Percentiles rank a stretch among this genome's conserved stretches.
Evolutionary conservation across 2,797 vertebrate genomes (phyloP).

Genomic region (Esox masquinongy): DNA sequence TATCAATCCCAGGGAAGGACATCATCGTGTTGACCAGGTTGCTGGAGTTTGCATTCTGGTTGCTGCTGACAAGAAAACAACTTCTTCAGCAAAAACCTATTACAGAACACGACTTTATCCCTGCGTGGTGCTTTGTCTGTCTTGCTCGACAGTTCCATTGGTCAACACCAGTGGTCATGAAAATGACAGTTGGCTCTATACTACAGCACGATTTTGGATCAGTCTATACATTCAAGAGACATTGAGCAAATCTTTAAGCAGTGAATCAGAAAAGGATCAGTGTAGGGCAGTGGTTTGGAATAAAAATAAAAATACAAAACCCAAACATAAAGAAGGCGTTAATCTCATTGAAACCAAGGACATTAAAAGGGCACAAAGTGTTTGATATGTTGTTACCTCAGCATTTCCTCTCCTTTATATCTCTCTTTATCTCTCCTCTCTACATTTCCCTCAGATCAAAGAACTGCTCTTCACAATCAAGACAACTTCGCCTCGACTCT

Average conservation of each 20-base stretch:
- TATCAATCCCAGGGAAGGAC: slow-evolving; percentile 89
- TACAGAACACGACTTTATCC: not conserved
- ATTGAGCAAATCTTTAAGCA: not conserved
- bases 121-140: not conserved
- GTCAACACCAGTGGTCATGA: not conserved
- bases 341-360: slow-evolving; percentile 8
- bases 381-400: slow-evolving; percentile 47
- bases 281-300: not conserved
- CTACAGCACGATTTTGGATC: not conserved
- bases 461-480: slow-evolving; percentile 54
- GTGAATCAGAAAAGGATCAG: not conserved
- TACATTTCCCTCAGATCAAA: slow-evolving; percentile 62
- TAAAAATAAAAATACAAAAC: not conserved
- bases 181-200: not conserved
- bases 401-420: slow-evolving; percentile 33
- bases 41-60: slow-evolving; percentile 77
- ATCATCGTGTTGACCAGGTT: slow-evolving; percentile 80
- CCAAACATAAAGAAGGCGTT: not conserved
- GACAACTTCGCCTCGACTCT: slow-evolving; percentile 58
- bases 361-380: not conserved
- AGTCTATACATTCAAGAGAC: not conserved
- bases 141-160: not conserved
- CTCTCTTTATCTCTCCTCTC: slow-evolving; percentile 8
- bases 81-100: not conserved
- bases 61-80: slow-evolving; percentile 66